Evolutionary conservation across 2,888 invertebrate species (phyloP).

Genomic region (Calameuta pallipes): DNA sequence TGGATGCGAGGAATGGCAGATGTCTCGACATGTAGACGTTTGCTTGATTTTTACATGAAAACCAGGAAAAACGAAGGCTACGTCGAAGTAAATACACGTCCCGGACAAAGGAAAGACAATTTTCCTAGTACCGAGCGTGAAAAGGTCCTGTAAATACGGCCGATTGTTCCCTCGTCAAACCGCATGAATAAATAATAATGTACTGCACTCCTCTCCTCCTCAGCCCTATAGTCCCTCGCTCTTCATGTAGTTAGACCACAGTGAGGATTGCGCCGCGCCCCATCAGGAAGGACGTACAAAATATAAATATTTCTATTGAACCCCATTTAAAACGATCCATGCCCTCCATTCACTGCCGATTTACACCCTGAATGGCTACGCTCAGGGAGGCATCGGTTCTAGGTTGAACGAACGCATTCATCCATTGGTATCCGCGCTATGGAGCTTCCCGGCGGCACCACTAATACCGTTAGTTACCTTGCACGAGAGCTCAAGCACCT

Average conservation of each 20-base stretch:
- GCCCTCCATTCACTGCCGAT: conserved; percentile 25
- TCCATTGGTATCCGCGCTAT: too few relatives aligned
- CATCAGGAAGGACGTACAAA: conserved; percentile 36
- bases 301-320: conserved; percentile 61
- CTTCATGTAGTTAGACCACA: conserved; percentile 3
- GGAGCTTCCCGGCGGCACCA: conserved; percentile 1
- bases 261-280: conserved; percentile 7
- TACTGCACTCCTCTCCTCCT: conserved; percentile 14
- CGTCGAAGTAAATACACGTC: conserved; percentile 42
- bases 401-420: too few relatives aligned
- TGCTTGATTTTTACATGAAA: conserved; percentile 41
- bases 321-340: conserved; percentile 52
- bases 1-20: conserved; percentile 32
- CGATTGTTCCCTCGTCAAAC: conserved; percentile 61
- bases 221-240: neutral
- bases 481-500: conserved; percentile 7
- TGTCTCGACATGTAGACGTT: conserved; percentile 41
- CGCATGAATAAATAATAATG: conserved; percentile 62
- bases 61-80: conserved; percentile 34
- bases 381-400: neutral
- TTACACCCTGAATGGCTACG: conserved; percentile 12
- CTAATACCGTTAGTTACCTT: conserved; percentile 19
- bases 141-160: conserved; percentile 39
- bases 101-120: conserved; percentile 45
- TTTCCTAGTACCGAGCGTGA: conserved; percentile 42